phyloP scores from a whole-genome alignment of 1,140 invertebrate genomes.

The Aphelenchoides avenae region DNA sequence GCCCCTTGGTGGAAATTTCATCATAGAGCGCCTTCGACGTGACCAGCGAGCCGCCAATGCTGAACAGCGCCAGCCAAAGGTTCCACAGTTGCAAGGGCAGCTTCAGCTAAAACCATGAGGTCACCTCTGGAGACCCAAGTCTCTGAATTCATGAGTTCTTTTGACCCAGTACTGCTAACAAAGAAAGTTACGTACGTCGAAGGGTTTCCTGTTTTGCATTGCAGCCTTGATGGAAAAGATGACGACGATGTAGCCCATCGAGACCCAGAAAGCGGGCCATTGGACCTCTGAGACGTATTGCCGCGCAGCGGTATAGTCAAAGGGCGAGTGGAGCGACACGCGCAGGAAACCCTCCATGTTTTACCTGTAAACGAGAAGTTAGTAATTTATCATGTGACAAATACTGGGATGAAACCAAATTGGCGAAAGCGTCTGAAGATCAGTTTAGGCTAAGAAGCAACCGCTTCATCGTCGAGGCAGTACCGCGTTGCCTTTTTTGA shows the following conservation, averaged over 20 bases:
- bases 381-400: too few species aligned
- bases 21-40: constrained; percentile 48
- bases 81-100: constrained; percentile 84
- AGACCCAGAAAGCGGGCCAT: constrained; percentile 36
- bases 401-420: too few species aligned
- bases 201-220: constrained; percentile 1
- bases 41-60: constrained; percentile 67
- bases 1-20: constrained; percentile 64
- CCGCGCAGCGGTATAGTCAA: constrained; percentile 33
- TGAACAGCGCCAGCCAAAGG: constrained; percentile 80
- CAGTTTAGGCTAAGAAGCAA: too few species aligned
- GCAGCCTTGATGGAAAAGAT: constrained; percentile 44
- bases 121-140: too few species aligned
- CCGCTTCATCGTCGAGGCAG: too few species aligned
- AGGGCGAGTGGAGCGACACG: constrained; percentile 25
- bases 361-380: neutral
- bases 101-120: constrained; percentile 75
- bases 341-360: constrained; percentile 23
- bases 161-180: too few species aligned
- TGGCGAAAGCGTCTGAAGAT: too few species aligned
- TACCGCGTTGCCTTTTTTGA: too few species aligned
- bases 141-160: too few species aligned
- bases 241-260: constrained; percentile 37
- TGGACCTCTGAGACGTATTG: constrained; percentile 22
- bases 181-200: too few species aligned